phyloP scores from a whole-genome alignment of 2,888 invertebrate species.

The Selenia dentaria region DNA sequence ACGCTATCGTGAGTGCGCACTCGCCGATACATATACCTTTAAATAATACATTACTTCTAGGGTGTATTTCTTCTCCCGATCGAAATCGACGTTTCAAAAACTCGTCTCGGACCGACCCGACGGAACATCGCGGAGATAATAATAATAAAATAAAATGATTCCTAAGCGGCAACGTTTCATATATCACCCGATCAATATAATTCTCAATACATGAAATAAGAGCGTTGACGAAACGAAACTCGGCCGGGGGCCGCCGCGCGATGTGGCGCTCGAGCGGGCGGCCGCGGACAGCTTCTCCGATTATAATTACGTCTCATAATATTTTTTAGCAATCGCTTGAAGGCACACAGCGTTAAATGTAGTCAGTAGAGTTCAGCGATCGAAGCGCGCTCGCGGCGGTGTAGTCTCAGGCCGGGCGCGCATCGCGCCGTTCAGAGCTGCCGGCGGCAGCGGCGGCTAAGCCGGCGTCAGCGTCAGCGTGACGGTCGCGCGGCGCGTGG shows the following conservation, averaged over 20 bases:
- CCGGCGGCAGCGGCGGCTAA: conserved; percentile 73
- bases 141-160: conserved; percentile 80
- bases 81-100: conserved; percentile 82
- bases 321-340: conserved; percentile 91
- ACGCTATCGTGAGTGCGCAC: conserved; percentile 72
- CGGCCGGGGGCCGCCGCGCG: conserved; percentile 69
- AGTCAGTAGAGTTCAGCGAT: conserved; percentile 82
- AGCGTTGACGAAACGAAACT: conserved; percentile 67
- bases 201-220: conserved; percentile 83
- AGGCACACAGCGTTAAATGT: conserved; percentile 92
- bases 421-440: conserved; percentile 49
- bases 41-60: conserved; percentile 79
- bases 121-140: conserved; percentile 81
- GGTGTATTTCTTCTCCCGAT: conserved; percentile 84
- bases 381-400: conserved; percentile 66
- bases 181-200: conserved; percentile 84
- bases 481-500: conserved; percentile 93
- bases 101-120: conserved; percentile 82
- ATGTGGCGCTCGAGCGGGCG: conserved; percentile 69
- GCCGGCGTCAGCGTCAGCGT: conserved; percentile 97
- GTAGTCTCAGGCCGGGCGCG: conserved; percentile 57
- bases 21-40: conserved; percentile 72
- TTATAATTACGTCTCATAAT: conserved; percentile 79
- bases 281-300: conserved; percentile 73
- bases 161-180: conserved; percentile 84